A percentile compares a stretch with the other conserved stretches of the same genome.
Evolutionary conservation across 2,113 vertebrate genomes (phyloP).

Genomic region (Eulemur macaco): DNA sequence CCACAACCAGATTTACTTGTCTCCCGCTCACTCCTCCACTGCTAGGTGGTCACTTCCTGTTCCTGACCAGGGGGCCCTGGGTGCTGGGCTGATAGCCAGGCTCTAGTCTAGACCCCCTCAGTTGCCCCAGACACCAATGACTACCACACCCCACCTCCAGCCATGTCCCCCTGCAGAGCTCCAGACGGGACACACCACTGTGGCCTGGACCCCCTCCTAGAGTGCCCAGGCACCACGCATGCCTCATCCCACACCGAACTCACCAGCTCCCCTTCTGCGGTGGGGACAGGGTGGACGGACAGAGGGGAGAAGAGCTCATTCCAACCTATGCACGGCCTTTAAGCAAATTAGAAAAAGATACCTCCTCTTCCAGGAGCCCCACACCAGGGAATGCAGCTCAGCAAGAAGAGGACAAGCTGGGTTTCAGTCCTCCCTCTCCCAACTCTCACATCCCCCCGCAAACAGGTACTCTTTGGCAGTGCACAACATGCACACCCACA

Average conservation of each 20-base stretch:
- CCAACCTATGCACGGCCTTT: neutral
- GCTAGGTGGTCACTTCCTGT: constrained; percentile 37
- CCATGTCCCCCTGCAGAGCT: neutral
- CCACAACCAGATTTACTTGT: neutral
- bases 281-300: neutral
- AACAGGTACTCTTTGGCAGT: neutral
- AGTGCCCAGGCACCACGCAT: too few species aligned
- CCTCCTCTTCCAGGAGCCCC: neutral
- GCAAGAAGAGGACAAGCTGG: neutral
- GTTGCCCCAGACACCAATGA: neutral
- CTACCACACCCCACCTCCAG: neutral
- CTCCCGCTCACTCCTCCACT: neutral
- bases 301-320: neutral
- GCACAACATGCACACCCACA: neutral
- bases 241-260: neutral
- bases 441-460: neutral
- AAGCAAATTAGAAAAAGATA: constrained; percentile 21
- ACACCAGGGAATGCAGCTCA: neutral
- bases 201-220: neutral
- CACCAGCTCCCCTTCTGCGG: neutral
- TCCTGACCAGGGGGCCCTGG: neutral
- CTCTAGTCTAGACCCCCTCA: neutral
- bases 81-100: neutral
- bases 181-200: neutral
- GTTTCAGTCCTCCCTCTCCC: neutral